Conservation (phyloP, 2,113 vertebrate genomes). For the Rhea americana region DNA sequence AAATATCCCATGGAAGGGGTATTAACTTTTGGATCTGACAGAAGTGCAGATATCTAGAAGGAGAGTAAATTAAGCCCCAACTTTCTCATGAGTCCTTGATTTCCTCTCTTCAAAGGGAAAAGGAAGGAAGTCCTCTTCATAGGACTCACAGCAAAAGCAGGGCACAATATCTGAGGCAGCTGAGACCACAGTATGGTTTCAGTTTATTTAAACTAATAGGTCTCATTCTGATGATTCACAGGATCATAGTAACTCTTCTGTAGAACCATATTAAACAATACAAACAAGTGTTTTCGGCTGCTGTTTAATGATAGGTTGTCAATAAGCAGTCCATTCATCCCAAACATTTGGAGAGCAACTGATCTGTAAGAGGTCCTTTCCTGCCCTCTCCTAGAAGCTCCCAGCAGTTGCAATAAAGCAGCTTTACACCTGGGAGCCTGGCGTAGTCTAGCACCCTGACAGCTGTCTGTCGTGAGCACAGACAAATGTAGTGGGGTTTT, state of each 20-base stretch:
- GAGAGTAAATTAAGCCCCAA: background rate
- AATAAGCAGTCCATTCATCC: background rate
- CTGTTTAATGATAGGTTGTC: background rate
- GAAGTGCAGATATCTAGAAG: background rate
- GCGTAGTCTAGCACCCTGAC: background rate
- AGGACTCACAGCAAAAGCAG: background rate
- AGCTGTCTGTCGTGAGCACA: background rate
- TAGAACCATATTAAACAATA: background rate
- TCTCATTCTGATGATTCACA: background rate
- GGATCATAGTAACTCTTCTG: background rate
- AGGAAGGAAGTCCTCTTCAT: background rate
- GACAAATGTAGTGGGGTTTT: background rate
- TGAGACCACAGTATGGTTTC: background rate
- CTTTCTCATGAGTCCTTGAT: background rate
- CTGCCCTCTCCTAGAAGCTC: background rate
- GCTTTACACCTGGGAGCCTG: conserved; percentile 26
- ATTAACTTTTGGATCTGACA: background rate
- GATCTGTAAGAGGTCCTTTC: accelerated
- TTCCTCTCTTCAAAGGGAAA: background rate
- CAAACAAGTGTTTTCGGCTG: background rate
- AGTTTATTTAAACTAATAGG: background rate
- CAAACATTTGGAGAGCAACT: background rate
- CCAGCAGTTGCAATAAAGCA: background rate
- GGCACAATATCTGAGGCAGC: background rate
- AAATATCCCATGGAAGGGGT: accelerated